Base-by-base conservation (phyloP, 2,797 vertebrate genomes). In the Notoglanidium macrostoma region DNA sequence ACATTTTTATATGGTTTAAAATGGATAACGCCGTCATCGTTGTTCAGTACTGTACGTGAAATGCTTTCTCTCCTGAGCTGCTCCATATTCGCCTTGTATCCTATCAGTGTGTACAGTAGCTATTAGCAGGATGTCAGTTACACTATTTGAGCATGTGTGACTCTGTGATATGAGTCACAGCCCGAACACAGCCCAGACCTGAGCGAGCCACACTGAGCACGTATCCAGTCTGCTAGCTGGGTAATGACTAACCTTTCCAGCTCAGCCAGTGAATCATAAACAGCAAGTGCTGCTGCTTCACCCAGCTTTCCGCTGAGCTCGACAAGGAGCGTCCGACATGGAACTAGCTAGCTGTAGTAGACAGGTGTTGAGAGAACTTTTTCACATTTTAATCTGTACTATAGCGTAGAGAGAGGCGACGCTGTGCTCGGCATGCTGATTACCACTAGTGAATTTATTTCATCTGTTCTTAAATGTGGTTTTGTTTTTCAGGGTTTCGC, bases 401-500 rank as follows among this genome's bases (percentile, higher is more conserved):
- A 1, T 19, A 26, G 32, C n/a, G 19, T 74, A 14, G 8, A 29
- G 32, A 19, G 1, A 40, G 21, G 51, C 21, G 12, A 19, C 1
- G 74, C 32, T 40, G 7, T 46, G 51, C 61, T 77, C 3, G 44
- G 7, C 17, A 8, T 46, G 29, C 46, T 23, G 5, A 59, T 61
- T 19, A 9, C 23, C 55, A 23, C 40, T 40, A 40, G 40, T 49
- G 17, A 19, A 51, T 14, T 70, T 61, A n/a, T 68, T 81, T 15
- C 4, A 80, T 44, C 35, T 63, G 57, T 72, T 85, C 32, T 84
- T 49, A 54, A 59, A 0, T 54, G 21, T 68, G 11, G 0, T 32
- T 89, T 72, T 80, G 0, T 87, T 80, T 90, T 91, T 65, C 86
- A 99, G 98, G 98, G 90, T 98, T 98, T 95, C 96, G 96, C 90